Evolutionary conservation across 2,888 invertebrate genomes (phyloP), one percentile per base, ranked within the genome.

Genomic region (Macrosiphum euphorbiae): DNA sequence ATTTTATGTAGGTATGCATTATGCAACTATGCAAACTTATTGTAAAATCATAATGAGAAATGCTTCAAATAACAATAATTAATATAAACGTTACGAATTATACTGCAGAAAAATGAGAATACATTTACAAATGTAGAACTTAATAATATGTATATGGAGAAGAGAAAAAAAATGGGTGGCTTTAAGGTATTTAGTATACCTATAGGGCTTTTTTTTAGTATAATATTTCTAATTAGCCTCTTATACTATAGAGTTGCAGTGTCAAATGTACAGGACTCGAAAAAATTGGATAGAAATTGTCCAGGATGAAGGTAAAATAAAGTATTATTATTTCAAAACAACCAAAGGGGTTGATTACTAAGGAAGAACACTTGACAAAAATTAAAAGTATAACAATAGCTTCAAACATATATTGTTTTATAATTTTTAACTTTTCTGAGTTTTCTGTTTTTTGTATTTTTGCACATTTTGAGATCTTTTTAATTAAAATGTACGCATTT

Each of bases 321-420:
- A 90, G 78, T 90, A 84, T 90, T 90, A 67, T 90, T 90, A 67
- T 90, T 90, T 78, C 90, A 90, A 84, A 90, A 35, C n/a, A 24
- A 90, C 52, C 26, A 58, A 67, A 10, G 35, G 78, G 90, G 90
- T 90, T 50, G 90, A 90, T 88, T 13, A 41, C 55, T 35, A 88
- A 88, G 88, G 41, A 90, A 35, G 90, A 90, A 50, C 78, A 84
- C 50, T 90, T 52, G 90, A 90, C n/a, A 90, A 78, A 88, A 90
- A 90, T 90, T 90, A 90, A 90, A 67, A 90, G 88, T 41, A 88
- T 26, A 58, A 88, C 55, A 55, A 90, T 47, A 78, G 52, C 50
- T 52, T 90, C 90, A 90, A 67, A 78, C 90, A 50, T 90, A 78
- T 20, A 78, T 84, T 90, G 35, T 90, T 84, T 90, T 90, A 78